Evolutionary conservation across 2,113 vertebrate species (phyloP), one percentile per base, ranked within the genome.

Genomic region (Pelodiscus sinensis): DNA sequence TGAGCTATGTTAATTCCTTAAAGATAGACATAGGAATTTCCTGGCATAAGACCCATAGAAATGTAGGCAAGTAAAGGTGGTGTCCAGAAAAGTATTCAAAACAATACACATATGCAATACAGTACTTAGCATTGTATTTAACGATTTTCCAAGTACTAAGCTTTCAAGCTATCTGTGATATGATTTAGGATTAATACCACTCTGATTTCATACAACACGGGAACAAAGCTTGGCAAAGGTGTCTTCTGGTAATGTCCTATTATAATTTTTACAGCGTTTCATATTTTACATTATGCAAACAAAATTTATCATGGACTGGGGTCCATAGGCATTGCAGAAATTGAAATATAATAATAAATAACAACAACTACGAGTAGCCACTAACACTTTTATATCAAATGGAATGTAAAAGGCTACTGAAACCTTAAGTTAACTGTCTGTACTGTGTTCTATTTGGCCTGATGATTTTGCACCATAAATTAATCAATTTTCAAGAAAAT

Each of bases 1-100:
- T 89, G 92, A 88, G 92, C 92, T 96, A 94, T 96, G 94, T 94
- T 96, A 95, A 96, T 96, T 95, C 95, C 57, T n/a, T 89, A 71
- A 94, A 97, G 90, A 94, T 54, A 90, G 87, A 95, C 88, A 18
- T 81, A 91, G 93, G 95, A 94, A 96, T 97, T 97, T 92, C 89
- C 90, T 96, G 96, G 93, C 95, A 96, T 75, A 0, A 71, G 89
- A 92, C 82, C 62, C 56, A 88, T 82, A 25, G 71, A 82, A 95
- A 81, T 62, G 82, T 94, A 84, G 62, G 84, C 82, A 58, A 78
- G 75, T 22, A 0, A 1, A 88, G 31, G 5, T 25, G 1, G 82
- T 60, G 60, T 85, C 68, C 78, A 89, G 82, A 77, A 95, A 92
- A 93, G 77, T 84, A 80, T 58, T 90, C 87, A 73, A 94, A 94